These are phyloP conservation scores for Mellilla xanthometata DNA, from an alignment of 2,888 invertebrate species.

Conservation along the genomic window DNA sequence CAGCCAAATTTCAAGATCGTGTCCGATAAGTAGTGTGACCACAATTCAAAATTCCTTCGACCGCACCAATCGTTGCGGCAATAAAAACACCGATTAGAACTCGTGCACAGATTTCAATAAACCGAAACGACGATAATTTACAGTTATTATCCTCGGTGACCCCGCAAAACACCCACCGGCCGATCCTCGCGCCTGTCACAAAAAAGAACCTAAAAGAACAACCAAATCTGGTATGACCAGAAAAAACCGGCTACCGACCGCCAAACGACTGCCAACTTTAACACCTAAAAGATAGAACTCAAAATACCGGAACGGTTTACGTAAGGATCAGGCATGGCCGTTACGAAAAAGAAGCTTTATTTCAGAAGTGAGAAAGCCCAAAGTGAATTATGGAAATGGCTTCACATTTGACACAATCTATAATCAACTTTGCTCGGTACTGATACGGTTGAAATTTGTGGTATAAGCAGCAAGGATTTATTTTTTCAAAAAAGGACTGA, in stretches of 20 bases:
- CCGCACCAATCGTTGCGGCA: conserved; percentile 22
- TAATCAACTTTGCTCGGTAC: conserved; percentile 36
- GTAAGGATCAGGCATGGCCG: conserved; percentile 25
- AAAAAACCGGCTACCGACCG: conserved; percentile 47
- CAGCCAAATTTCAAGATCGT: background rate
- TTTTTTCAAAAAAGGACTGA: conserved; percentile 71
- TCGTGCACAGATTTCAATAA: conserved; percentile 76
- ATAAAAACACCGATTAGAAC: conserved; percentile 64
- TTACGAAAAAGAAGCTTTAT: conserved; percentile 78
- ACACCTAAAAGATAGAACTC: background rate
- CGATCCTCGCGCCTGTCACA: conserved; percentile 67
- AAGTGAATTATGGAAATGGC: conserved; percentile 76
- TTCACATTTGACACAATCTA: conserved; percentile 32
- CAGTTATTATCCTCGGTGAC: conserved; percentile 81
- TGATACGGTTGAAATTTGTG: conserved; percentile 48
- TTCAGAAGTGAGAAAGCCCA: conserved; percentile 77
- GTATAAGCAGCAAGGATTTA: conserved; percentile 22
- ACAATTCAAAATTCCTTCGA: conserved; percentile 10
- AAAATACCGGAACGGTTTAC: background rate
- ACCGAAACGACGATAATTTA: conserved; percentile 76
- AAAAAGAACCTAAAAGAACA: conserved; percentile 68
- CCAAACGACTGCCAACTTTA: conserved; percentile 47
- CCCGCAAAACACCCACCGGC: conserved; percentile 80
- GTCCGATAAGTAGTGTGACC: conserved; percentile 2
- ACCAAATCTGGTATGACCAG: conserved; percentile 74